Evolutionary conservation across 2,113 vertebrate genomes (phyloP).

Genomic region (Corvus hawaiiensis): DNA sequence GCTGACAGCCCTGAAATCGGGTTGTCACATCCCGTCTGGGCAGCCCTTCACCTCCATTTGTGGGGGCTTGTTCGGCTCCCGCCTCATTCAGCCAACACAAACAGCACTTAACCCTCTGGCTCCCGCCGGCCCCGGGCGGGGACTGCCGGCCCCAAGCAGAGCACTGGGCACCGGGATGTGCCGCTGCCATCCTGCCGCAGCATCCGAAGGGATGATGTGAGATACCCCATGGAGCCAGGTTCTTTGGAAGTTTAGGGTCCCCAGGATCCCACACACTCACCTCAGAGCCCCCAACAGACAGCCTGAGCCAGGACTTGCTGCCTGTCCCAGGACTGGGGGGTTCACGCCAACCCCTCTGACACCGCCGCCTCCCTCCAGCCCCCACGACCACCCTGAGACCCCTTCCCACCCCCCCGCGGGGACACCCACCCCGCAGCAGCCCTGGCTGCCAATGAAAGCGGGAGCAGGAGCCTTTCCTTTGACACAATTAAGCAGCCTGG

Average conservation of each 20-base stretch:
- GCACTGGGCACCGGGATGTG: accelerated
- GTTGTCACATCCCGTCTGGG: constrained; percentile 64
- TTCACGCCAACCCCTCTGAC: accelerated
- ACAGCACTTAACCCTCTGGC: constrained; percentile 62
- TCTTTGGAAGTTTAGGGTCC: not conserved
- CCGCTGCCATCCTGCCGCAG: not conserved
- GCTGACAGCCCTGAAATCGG: constrained; percentile 66
- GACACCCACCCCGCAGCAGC: constrained; percentile 1
- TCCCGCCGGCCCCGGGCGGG: not conserved
- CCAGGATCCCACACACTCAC: not conserved
- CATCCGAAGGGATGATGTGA: not conserved
- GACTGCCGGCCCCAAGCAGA: not conserved
- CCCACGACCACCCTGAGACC: not conserved
- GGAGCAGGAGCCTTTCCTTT: constrained; percentile 48
- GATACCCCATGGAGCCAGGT: not conserved
- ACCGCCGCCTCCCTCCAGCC: not conserved
- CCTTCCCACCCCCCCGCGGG: not conserved
- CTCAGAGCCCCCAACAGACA: accelerated
- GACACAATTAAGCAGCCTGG: constrained; percentile 74
- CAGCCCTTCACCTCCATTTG: constrained; percentile 49
- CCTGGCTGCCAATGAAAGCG: not conserved
- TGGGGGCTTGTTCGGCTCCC: constrained; percentile 46
- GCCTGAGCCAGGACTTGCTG: not conserved
- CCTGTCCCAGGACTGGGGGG: accelerated
- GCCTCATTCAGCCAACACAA: constrained; percentile 56